A percentile compares a stretch with the other conserved stretches of the same genome.
phyloP scores from a whole-genome alignment of 2,797 vertebrate species.

The Gambelia wislizenii region DNA sequence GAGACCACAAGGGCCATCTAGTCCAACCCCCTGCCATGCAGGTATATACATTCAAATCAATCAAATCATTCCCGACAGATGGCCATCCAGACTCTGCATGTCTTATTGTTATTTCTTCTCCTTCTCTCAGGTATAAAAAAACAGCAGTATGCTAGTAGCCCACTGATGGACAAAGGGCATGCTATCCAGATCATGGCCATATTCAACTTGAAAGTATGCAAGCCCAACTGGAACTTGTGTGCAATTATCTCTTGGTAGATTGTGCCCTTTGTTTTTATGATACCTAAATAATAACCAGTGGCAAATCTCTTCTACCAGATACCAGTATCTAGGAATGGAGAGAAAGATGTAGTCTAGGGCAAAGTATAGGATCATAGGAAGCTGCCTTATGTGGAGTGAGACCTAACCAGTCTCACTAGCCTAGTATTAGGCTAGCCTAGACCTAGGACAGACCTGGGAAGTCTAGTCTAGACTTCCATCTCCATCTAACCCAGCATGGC shows the following conservation, averaged over 20 bases:
- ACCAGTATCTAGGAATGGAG: background rate
- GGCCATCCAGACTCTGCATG: too few relatives aligned
- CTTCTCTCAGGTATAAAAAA: background rate
- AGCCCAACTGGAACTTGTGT: background rate
- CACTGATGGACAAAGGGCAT: background rate
- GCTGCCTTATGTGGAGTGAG: too few relatives aligned
- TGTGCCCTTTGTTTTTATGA: background rate
- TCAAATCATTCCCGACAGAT: too few relatives aligned
- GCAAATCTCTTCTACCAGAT: background rate
- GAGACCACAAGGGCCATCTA: too few relatives aligned
- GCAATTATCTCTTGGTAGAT: background rate
- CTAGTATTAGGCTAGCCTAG: too few relatives aligned
- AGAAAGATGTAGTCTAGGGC: background rate
- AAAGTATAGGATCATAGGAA: background rate
- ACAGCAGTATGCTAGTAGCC: background rate
- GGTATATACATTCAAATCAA: too few relatives aligned
- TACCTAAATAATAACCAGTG: background rate
- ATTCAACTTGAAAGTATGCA: background rate
- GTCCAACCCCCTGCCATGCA: too few relatives aligned
- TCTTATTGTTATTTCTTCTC: background rate
- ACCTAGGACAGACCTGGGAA: too few relatives aligned
- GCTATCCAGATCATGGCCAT: background rate
- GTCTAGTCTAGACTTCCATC: too few relatives aligned
- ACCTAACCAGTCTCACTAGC: too few relatives aligned
- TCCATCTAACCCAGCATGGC: too few relatives aligned